These are phyloP conservation scores for Vicugna pacos DNA, from an alignment of 2,113 vertebrate genomes.

Conservation along the genomic window DNA sequence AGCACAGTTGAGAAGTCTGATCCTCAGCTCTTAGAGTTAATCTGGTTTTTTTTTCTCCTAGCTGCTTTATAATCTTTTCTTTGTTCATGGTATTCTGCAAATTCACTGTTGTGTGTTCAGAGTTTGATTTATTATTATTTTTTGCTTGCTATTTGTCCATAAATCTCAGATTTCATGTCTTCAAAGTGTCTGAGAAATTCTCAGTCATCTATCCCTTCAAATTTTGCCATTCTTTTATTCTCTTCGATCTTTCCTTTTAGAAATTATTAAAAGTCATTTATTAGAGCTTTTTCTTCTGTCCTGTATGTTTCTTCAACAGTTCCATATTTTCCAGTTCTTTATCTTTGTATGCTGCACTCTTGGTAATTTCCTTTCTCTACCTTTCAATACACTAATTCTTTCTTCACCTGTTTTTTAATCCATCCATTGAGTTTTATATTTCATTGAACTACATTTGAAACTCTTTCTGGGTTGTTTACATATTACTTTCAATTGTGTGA, in stretches of 20 bases:
- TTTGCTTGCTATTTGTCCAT: conserved; percentile 37
- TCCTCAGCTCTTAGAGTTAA: conserved; percentile 1
- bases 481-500: conserved; percentile 11
- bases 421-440: conserved; percentile 18
- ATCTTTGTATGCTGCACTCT: background rate
- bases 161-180: conserved; percentile 28
- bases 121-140: conserved; percentile 44
- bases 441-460: conserved; percentile 38
- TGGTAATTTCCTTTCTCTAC: background rate
- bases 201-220: background rate
- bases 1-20: background rate
- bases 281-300: background rate
- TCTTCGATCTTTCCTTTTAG: conserved; percentile 36
- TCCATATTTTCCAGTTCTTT: background rate
- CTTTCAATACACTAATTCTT: background rate
- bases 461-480: conserved; percentile 43
- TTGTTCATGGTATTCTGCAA: conserved; percentile 8
- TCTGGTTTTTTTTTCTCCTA: background rate
- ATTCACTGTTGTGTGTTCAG: background rate
- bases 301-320: conserved; percentile 14
- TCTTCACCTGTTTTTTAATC: background rate
- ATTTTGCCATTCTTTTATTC: conserved; percentile 35
- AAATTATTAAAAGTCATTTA: background rate
- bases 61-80: background rate
- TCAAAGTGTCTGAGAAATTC: background rate